These are phyloP conservation scores for Gnatocerus cornutus DNA, from an alignment of 2,888 invertebrate genomes.

Conservation along the genomic window DNA sequence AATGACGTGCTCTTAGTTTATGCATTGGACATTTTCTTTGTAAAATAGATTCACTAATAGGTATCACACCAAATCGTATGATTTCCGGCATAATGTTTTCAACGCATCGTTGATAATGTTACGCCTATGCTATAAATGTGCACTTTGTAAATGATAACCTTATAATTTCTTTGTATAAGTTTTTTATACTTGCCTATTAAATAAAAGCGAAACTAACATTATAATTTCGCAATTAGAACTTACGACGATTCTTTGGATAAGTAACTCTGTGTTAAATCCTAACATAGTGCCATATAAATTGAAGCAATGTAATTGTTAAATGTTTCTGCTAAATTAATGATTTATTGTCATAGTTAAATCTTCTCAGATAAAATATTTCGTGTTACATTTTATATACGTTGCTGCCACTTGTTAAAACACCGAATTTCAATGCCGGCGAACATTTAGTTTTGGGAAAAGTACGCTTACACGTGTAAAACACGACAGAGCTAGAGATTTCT, in stretches of 20 bases:
- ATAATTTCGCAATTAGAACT: conserved; percentile 29
- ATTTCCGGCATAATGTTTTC: conserved; percentile 54
- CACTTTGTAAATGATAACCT: conserved; percentile 53
- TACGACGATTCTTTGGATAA: conserved; percentile 19
- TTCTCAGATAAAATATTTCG: conserved; percentile 36
- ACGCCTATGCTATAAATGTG: conserved; percentile 58
- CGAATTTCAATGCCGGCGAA: conserved; percentile 50
- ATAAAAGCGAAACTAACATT: conserved; percentile 34
- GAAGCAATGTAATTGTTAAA: conserved; percentile 62
- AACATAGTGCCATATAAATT: conserved; percentile 56
- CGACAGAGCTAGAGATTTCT: conserved; percentile 43
- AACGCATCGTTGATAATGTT: conserved; percentile 53
- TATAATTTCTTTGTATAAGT: conserved; percentile 35
- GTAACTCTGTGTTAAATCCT: conserved; percentile 55
- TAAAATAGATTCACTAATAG: conserved; percentile 66
- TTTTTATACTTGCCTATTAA: conserved; percentile 45
- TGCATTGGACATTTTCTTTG: conserved; percentile 54
- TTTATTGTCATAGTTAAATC: conserved; percentile 40
- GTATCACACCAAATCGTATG: conserved; percentile 65
- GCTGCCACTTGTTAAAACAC: conserved; percentile 61
- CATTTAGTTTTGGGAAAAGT: conserved; percentile 57
- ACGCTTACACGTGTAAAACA: conserved; percentile 57
- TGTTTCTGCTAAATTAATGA: conserved; percentile 56
- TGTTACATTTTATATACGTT: conserved; percentile 31
- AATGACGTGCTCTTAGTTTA: conserved; percentile 54